Evolutionary conservation across 2,113 vertebrate species (phyloP).

Genomic region (Salminus brasiliensis): DNA sequence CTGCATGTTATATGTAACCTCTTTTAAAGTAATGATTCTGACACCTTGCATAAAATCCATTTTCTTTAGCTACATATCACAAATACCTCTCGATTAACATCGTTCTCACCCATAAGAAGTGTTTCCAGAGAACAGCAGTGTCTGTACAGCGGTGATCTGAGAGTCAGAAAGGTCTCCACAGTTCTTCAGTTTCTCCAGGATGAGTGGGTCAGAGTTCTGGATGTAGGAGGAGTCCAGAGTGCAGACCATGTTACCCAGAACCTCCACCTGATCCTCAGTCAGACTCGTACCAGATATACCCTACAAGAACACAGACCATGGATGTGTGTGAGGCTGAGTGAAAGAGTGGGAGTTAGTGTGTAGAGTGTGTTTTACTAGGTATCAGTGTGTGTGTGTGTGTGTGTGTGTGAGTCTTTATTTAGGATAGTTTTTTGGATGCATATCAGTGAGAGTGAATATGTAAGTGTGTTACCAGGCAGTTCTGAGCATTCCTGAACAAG

Average conservation of each 20-base stretch:
- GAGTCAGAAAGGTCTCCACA: constrained; percentile 60
- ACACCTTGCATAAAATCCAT: no score
- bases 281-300: constrained; percentile 56
- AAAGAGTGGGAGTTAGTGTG: no score
- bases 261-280: constrained; percentile 57
- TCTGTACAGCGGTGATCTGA: constrained; percentile 64
- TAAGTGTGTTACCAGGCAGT: constrained; percentile 55
- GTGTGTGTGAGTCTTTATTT: no score
- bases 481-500: constrained; percentile 42
- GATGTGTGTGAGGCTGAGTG: no score
- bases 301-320: constrained; percentile 45
- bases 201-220: constrained; percentile 60
- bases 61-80: no score
- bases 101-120: constrained; percentile 62
- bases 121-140: constrained; percentile 54
- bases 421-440: no score
- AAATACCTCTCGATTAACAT: neutral
- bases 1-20: no score
- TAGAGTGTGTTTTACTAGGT: neutral
- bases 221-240: constrained; percentile 64
- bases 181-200: constrained; percentile 69
- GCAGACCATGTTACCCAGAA: constrained; percentile 71
- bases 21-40: no score
- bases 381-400: no score
- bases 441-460: no score